phyloP scores from a whole-genome alignment of 30 jellyfish, hydroid and myxozoan genomes.

The Euphysa ruthae region DNA sequence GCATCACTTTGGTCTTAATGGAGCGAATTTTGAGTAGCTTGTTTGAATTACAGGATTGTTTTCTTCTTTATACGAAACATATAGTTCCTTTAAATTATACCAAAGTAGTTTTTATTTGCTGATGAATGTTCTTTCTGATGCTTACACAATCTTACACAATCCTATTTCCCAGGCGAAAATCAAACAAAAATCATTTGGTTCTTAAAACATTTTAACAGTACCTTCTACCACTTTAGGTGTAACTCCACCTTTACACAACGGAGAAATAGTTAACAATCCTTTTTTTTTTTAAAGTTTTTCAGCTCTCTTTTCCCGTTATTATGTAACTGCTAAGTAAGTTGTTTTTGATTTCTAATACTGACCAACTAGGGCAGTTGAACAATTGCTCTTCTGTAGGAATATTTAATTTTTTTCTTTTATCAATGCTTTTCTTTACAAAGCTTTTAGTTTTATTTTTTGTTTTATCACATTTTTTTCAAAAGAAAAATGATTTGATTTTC shows the following conservation, averaged over 20 bases:
- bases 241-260: too few relatives aligned
- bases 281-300: too few relatives aligned
- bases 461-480: too few relatives aligned
- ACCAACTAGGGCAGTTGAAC: slow-evolving; percentile 34
- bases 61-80: neutral
- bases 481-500: too few relatives aligned
- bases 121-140: slow-evolving; percentile 5
- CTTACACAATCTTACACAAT: slow-evolving; percentile 50
- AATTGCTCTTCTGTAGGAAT: too few relatives aligned
- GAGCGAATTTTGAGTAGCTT: slow-evolving; percentile 29
- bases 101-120: slow-evolving; percentile 26
- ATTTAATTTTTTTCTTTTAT: too few relatives aligned
- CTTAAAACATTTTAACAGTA: neutral
- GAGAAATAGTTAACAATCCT: too few relatives aligned
- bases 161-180: slow-evolving; percentile 26
- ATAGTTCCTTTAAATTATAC: slow-evolving; percentile 30
- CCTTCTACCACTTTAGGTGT: neutral
- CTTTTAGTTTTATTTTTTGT: too few relatives aligned
- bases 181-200: slow-evolving; percentile 34
- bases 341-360: slow-evolving; percentile 6
- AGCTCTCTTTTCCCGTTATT: neutral
- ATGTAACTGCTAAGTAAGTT: slow-evolving; percentile 21
- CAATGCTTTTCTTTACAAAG: too few relatives aligned
- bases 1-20: slow-evolving; percentile 46
- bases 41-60: slow-evolving; percentile 20